phyloP scores from a whole-genome alignment of 1,140 invertebrate species.

The Sogatella furcifera region DNA sequence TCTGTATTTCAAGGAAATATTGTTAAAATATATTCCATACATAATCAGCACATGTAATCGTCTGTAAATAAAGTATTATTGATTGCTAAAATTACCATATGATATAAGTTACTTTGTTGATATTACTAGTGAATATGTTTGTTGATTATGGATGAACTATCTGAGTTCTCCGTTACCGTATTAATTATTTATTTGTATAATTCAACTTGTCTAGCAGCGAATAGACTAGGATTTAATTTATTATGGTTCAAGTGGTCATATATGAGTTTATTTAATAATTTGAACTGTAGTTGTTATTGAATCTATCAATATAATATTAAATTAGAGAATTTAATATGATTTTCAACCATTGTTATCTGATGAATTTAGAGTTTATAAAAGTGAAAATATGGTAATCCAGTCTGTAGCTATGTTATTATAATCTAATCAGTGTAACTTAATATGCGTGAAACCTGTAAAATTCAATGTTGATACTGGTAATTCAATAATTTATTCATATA shows the following conservation, averaged over 20 bases:
- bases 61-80: background rate
- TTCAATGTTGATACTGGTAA: background rate
- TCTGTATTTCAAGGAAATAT: background rate
- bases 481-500: background rate
- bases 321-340: no score
- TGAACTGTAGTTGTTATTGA: no score
- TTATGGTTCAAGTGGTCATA: background rate
- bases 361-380: no score
- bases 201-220: background rate
- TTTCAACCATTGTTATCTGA: no score
- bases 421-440: background rate
- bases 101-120: background rate
- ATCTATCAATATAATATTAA: no score
- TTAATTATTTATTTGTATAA: background rate
- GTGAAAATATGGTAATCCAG: no score
- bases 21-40: background rate
- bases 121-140: background rate
- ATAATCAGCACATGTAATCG: conserved; percentile 3
- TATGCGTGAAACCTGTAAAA: background rate
- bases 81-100: background rate
- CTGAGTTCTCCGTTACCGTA: background rate
- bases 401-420: background rate
- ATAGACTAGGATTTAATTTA: background rate
- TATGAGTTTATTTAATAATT: no score
- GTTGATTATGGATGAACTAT: background rate